Conservation (phyloP, 2,797 vertebrate genomes). For the Lepilemur septentrionalis region DNA sequence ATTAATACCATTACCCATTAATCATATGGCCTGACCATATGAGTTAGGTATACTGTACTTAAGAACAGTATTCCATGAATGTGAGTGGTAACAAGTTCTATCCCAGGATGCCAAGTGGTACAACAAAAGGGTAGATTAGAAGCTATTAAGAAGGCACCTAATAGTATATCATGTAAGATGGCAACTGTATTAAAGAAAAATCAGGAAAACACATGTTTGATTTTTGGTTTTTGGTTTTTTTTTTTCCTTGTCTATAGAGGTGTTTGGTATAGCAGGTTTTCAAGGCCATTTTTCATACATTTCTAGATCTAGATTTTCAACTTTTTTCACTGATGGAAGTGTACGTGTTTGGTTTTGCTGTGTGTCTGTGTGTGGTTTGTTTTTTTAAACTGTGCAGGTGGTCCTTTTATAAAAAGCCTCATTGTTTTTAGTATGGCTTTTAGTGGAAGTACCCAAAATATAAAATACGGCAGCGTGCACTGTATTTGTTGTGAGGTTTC, state of each 20-base stretch:
- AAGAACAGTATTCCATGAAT: constrained; percentile 68
- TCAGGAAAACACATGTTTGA: constrained; percentile 61
- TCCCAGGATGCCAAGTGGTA: constrained; percentile 64
- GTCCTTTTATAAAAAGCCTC: not conserved
- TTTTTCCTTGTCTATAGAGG: not conserved
- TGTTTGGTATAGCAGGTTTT: constrained; percentile 61
- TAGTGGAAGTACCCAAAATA: constrained; percentile 2
- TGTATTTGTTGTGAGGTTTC: constrained; percentile 47
- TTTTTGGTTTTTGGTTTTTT: constrained; percentile 58
- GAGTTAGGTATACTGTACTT: constrained; percentile 73
- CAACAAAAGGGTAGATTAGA: constrained; percentile 69
- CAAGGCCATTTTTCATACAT: constrained; percentile 37
- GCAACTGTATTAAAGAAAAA: constrained; percentile 81
- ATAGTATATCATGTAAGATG: constrained; percentile 76
- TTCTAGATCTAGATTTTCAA: constrained; percentile 29
- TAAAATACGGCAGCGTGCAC: not conserved
- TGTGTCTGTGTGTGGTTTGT: constrained; percentile 29
- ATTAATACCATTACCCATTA: constrained; percentile 72
- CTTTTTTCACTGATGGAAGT: constrained; percentile 34
- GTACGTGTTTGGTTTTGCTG: constrained; percentile 36
- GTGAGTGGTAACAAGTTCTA: constrained; percentile 59
- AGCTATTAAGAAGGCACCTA: constrained; percentile 58
- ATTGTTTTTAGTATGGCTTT: constrained; percentile 36
- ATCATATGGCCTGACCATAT: constrained; percentile 74
- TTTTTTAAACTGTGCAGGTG: constrained; percentile 40